Percentiles rank a stretch among this genome's conserved stretches.
These are phyloP conservation scores for Apomyelois bistriatella DNA, from an alignment of 2,888 invertebrate genomes.

Conservation along the genomic window DNA sequence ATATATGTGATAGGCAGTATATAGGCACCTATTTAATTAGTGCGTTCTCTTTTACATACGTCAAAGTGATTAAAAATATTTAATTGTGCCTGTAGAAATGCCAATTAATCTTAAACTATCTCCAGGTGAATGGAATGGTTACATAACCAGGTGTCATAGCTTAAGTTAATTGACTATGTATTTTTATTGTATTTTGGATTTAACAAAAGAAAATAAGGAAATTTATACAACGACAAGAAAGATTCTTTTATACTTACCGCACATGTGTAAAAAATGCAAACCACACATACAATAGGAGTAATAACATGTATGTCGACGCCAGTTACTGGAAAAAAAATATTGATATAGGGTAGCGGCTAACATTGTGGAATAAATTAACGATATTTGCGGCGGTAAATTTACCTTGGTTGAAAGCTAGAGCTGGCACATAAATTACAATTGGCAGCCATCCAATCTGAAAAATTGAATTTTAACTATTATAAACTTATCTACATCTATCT, in stretches of 20 bases:
- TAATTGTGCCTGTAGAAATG: too few relatives aligned
- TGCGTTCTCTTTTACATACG: too few relatives aligned
- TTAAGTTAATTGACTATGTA: too few relatives aligned
- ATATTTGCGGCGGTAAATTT: slow-evolving; percentile 19
- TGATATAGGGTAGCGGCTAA: background rate
- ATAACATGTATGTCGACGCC: slow-evolving; percentile 90
- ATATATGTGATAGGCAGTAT: too few relatives aligned
- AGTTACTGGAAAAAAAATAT: slow-evolving; percentile 82
- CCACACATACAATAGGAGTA: slow-evolving; percentile 89
- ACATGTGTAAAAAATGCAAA: slow-evolving; percentile 93
- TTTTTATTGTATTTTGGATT: too few relatives aligned
- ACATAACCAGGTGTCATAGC: too few relatives aligned
- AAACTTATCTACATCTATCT: too few relatives aligned
- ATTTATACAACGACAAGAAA: background rate
- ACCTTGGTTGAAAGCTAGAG: slow-evolving; percentile 90
- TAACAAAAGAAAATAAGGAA: too few relatives aligned
- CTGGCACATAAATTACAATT: slow-evolving; percentile 88
- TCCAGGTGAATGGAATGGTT: too few relatives aligned
- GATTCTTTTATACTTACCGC: slow-evolving; percentile 79
- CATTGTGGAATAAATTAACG: background rate
- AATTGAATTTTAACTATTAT: background rate
- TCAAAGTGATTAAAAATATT: too few relatives aligned
- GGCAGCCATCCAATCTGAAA: slow-evolving; percentile 88
- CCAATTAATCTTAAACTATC: too few relatives aligned
- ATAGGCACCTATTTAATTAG: too few relatives aligned